These are phyloP conservation scores for Panthera tigris DNA, from an alignment of 2,113 vertebrate species.

Conservation along the genomic window DNA sequence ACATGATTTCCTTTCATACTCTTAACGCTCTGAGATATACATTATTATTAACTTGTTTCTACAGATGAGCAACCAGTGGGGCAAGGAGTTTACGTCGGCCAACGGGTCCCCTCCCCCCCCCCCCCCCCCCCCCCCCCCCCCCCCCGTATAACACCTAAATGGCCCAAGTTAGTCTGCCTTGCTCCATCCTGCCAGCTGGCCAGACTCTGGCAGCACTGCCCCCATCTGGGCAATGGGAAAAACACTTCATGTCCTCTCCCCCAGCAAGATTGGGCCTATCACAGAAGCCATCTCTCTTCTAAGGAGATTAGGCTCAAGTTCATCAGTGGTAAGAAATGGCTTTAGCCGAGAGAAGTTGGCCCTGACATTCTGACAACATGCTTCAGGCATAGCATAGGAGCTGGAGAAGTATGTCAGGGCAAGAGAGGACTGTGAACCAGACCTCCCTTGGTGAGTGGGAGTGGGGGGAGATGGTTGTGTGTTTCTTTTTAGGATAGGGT, in stretches of 20 bases:
- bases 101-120: accelerated
- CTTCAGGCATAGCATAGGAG: background rate
- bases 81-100: background rate
- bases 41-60: background rate
- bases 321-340: background rate
- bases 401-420: background rate
- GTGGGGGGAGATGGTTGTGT: background rate
- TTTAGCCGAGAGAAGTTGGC: background rate
- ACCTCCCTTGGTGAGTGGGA: background rate
- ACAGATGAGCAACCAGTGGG: background rate
- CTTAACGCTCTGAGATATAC: background rate
- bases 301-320: background rate
- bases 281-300: background rate
- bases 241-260: background rate
- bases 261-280: background rate
- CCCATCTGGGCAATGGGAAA: background rate
- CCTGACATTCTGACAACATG: background rate
- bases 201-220: background rate
- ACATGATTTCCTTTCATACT: background rate
- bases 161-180: background rate
- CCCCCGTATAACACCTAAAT: accelerated
- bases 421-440: background rate
- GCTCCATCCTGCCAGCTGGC: background rate
- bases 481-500: background rate
- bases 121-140: too few species aligned